Percentiles rank a stretch among this genome's conserved stretches.
Evolutionary conservation across 2,113 vertebrate species (phyloP).

Genomic region (Phasianus colchicus): DNA sequence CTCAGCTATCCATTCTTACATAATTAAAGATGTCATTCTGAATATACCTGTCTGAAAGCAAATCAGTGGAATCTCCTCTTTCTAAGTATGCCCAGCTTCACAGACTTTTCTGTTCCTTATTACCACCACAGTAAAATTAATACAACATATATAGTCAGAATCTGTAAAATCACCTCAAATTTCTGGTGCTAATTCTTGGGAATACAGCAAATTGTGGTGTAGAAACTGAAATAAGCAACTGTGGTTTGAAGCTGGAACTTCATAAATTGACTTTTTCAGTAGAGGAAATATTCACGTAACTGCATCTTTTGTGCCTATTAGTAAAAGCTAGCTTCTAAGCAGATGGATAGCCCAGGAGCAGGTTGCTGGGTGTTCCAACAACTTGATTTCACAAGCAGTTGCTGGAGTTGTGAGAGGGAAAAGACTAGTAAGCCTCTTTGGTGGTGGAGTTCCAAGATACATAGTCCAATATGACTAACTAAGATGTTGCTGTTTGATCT

Average conservation of each 20-base stretch:
- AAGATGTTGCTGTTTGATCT: background rate
- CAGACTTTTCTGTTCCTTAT: background rate
- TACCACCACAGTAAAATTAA: background rate
- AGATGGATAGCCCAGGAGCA: background rate
- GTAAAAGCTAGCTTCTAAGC: background rate
- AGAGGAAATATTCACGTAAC: background rate
- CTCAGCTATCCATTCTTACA: background rate
- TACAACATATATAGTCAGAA: background rate
- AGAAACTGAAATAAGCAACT: background rate
- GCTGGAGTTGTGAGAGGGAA: background rate
- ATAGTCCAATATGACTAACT: background rate
- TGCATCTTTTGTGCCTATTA: background rate
- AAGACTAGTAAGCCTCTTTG: background rate
- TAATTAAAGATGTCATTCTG: constrained; percentile 46
- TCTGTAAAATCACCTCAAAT: background rate
- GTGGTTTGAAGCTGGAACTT: background rate
- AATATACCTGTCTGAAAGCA: background rate
- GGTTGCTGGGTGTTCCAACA: background rate
- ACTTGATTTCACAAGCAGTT: background rate
- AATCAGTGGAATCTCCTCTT: background rate
- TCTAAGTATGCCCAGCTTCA: background rate
- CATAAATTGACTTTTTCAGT: background rate
- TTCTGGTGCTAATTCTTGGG: background rate
- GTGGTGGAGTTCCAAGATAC: background rate
- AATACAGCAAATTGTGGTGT: background rate